Percentiles rank a stretch among this genome's conserved stretches.
Conservation (phyloP, 2,888 invertebrate species). For the Amitus sp. region DNA sequence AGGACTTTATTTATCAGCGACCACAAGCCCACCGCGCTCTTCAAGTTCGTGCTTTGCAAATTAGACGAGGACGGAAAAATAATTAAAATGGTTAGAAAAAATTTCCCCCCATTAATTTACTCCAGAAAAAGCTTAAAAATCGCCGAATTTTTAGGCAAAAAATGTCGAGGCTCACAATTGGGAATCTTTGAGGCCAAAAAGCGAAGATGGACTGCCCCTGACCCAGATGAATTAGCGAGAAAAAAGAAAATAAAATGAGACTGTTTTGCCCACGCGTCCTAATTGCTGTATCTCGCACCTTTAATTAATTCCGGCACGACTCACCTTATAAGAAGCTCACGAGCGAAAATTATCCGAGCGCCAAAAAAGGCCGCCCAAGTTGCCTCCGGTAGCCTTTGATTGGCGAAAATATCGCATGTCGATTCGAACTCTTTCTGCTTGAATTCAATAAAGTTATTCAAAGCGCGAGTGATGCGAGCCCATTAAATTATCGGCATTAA, state of each 20-base stretch:
- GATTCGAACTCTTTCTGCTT: no score
- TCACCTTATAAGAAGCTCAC: slow-evolving; percentile 26
- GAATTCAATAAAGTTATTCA: slow-evolving; percentile 53
- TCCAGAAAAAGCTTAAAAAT: background rate
- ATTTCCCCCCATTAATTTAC: no score
- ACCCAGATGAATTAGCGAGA: background rate
- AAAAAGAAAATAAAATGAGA: no score
- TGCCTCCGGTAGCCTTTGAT: slow-evolving; percentile 25
- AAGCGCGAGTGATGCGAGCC: slow-evolving; percentile 27
- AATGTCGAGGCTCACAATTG: background rate
- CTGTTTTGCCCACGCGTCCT: slow-evolving; percentile 27
- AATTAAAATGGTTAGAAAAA: slow-evolving; percentile 2
- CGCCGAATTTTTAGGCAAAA: background rate
- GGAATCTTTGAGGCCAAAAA: background rate
- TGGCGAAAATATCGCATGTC: slow-evolving; percentile 25
- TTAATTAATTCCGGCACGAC: slow-evolving; percentile 26
- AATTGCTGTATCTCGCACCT: slow-evolving; percentile 26
- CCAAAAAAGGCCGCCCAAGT: slow-evolving; percentile 15
- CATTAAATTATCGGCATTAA: slow-evolving; percentile 56
- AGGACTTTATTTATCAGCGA: slow-evolving; percentile 44
- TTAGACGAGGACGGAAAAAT: slow-evolving; percentile 42
- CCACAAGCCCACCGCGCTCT: slow-evolving; percentile 45
- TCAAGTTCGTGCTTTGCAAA: slow-evolving; percentile 52
- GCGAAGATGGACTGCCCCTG: background rate
- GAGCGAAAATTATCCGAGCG: slow-evolving; percentile 23